Evolutionary conservation across 2,113 vertebrate species (phyloP).

Genomic region (Strigops habroptila): DNA sequence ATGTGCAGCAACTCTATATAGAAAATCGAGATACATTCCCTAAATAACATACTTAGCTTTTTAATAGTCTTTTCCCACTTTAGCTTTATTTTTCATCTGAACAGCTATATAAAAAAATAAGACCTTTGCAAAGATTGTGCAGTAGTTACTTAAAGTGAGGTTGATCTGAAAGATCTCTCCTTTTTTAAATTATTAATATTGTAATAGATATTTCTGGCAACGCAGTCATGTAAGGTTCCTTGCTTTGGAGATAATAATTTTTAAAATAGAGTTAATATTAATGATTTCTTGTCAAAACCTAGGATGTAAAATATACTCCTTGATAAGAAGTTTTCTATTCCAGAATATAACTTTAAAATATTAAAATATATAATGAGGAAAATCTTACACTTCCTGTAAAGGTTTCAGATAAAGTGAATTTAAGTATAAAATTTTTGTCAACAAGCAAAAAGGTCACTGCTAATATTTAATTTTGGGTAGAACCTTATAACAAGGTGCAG

Average conservation of each 20-base stretch:
- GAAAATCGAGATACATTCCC: not conserved
- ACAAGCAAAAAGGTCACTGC: not conserved
- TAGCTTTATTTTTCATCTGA: not conserved
- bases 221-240: conserved; percentile 32
- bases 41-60: not conserved
- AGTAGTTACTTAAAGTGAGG: not conserved
- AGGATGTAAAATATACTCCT: conserved; percentile 26
- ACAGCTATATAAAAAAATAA: not conserved
- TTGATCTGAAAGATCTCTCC: not conserved
- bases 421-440: conserved; percentile 10
- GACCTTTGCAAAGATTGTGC: not conserved
- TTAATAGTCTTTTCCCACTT: not conserved
- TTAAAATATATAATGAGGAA: conserved; percentile 17
- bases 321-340: not conserved
- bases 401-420: conserved; percentile 34
- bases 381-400: conserved; percentile 2
- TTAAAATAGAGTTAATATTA: conserved; percentile 61
- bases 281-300: conserved; percentile 60
- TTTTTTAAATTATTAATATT: conserved; percentile 41
- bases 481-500: not conserved
- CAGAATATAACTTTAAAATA: conserved; percentile 31
- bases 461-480: conserved; percentile 19
- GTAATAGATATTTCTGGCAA: conserved; percentile 62
- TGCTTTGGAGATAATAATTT: conserved; percentile 29
- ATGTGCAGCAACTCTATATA: not conserved